Evolutionary conservation across 2,113 vertebrate species (phyloP).

Genomic region (Muntiacus muntjak): DNA sequence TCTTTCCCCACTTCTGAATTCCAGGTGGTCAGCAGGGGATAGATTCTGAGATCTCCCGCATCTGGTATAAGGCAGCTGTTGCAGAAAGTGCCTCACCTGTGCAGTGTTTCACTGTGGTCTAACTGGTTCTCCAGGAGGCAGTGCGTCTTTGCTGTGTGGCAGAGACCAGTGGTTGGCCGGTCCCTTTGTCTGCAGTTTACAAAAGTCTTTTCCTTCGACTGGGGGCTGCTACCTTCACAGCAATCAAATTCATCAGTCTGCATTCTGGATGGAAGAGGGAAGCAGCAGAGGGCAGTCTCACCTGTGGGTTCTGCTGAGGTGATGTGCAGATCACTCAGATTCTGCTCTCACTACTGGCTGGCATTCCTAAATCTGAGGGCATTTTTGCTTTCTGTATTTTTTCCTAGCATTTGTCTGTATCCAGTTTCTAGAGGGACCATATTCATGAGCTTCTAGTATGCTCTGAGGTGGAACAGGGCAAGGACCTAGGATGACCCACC

Average conservation of each 20-base stretch:
- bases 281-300: not conserved
- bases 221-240: not conserved
- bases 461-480: not conserved
- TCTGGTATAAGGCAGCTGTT: accelerated
- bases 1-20: not conserved
- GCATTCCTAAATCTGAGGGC: no score
- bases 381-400: not conserved
- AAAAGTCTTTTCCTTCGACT: not conserved
- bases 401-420: not conserved
- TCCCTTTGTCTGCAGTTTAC: not conserved
- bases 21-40: not conserved
- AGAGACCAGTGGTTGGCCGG: not conserved
- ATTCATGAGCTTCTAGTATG: not conserved
- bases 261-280: no score
- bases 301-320: not conserved
- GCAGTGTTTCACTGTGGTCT: not conserved
- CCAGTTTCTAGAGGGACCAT: not conserved
- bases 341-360: not conserved
- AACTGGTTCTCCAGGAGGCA: no score
- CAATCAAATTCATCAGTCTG: not conserved
- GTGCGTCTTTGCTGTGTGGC: not conserved
- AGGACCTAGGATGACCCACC: not conserved
- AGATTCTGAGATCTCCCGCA: not conserved
- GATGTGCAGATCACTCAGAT: not conserved
- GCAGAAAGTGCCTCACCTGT: not conserved